Evolutionary conservation across 64 coral and sea anemone genomes (phyloP).

Genomic region (Montipora sp.): DNA sequence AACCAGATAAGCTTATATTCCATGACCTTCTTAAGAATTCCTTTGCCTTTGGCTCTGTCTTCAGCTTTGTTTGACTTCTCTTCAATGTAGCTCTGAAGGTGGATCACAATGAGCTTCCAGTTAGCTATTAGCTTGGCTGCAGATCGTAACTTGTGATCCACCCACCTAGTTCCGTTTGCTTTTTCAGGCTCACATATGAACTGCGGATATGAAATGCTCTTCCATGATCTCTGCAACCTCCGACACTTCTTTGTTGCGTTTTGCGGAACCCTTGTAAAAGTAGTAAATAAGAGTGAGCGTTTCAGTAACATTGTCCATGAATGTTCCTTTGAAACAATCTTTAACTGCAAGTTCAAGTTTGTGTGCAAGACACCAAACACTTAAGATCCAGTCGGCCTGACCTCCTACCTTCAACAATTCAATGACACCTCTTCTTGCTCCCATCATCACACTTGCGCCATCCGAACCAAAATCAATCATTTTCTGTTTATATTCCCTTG

Average conservation of each 20-base stretch:
- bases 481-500: constrained; percentile 27
- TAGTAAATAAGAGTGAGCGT: constrained; percentile 44
- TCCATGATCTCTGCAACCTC: constrained; percentile 55
- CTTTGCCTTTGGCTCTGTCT: constrained; percentile 51
- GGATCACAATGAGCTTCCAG: background rate
- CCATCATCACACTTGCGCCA: constrained; percentile 48
- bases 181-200: constrained; percentile 62
- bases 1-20: constrained; percentile 62
- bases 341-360: constrained; percentile 60
- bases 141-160: constrained; percentile 49
- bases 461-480: constrained; percentile 50
- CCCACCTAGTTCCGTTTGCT: constrained; percentile 59
- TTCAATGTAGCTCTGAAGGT: no score
- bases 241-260: constrained; percentile 50
- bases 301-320: constrained; percentile 57
- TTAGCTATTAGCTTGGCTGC: constrained; percentile 44
- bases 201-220: no score
- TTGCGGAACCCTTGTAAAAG: constrained; percentile 55
- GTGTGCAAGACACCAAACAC: constrained; percentile 65
- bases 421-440: constrained; percentile 60
- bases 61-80: background rate
- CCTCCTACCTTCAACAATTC: constrained; percentile 48
- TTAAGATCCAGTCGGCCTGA: constrained; percentile 54
- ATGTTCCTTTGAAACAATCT: constrained; percentile 61
- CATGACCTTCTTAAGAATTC: constrained; percentile 58